Base-by-base conservation (phyloP, 2,888 invertebrate genomes). In the Scrobipalpa costella region DNA sequence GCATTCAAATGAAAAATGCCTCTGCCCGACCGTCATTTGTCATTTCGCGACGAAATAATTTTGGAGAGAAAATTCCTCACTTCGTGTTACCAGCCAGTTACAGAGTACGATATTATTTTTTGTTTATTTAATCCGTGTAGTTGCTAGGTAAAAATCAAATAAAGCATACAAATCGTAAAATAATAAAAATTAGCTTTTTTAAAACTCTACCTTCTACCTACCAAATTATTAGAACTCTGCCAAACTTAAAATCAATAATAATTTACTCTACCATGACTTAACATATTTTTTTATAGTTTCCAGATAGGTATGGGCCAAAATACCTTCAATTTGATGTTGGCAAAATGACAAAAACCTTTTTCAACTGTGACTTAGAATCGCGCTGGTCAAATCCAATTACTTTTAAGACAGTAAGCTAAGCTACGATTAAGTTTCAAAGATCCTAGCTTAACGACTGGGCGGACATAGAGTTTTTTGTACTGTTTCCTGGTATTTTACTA, bases 1-100 rank as follows among this genome's bases (percentile, higher is more conserved):
- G 40, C 40, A 40, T 40, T 40, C 40, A 40, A 73, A 73, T 83
- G 84, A 85, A 77, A 81, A 84, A 84, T 82, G 82, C 69, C 69
- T 68, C 69, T 71, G 71, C 75, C 71, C 73, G 71, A 64, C 67
- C 74, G 74, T 79, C 79, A 78, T 85, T 81, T 79, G 77, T 82
- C 81, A 77, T 75, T 33, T 47, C 7, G 47, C 27, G 33, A 60
- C 63, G 63, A 49, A 40, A 64, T 66, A 64, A n/a, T 19, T 50
- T 50, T 19, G 1, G 19, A 47, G 1, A 2, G 19, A 50, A 17
- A 19, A 40, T 40, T 40, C 40, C 40, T 40, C 40, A 40, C 40
- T 40, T 40, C 13, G 1, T 40, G 40, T 13, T 40, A 40, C 13
- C 0, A n/a, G n/a, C n/a, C n/a, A n/a, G n/a, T n/a, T n/a, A n/a